These are phyloP conservation scores for Philopedon plagiatum DNA, from an alignment of 2,888 invertebrate species.

Conservation along the genomic window DNA sequence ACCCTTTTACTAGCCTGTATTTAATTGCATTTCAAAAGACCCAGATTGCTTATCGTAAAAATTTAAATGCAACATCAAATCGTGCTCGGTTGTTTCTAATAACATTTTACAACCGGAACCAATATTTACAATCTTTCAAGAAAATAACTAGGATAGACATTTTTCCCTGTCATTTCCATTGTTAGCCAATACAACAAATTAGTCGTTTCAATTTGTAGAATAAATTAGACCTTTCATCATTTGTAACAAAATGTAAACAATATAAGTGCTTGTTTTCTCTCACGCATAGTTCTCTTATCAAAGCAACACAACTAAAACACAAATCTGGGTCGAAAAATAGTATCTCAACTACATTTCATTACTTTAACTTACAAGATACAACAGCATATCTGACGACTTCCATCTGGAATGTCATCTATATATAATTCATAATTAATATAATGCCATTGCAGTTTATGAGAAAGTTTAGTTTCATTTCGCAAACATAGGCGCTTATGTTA, in stretches of 20 bases:
- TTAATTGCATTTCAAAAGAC: too few species aligned
- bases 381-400: conserved; percentile 37
- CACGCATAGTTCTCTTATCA: conserved; percentile 29
- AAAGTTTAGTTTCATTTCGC: conserved; percentile 32
- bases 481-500: conserved; percentile 1
- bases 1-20: too few species aligned
- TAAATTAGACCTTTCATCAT: conserved; percentile 30
- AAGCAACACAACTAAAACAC: conserved; percentile 23
- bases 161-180: conserved; percentile 6
- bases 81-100: background rate
- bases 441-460: conserved; percentile 25
- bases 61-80: background rate
- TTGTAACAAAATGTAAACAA: conserved; percentile 31
- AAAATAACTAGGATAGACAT: conserved; percentile 8
- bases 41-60: background rate
- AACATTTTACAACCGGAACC: conserved; percentile 7
- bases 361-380: conserved; percentile 24
- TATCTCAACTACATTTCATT: conserved; percentile 42
- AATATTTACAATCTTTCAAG: background rate
- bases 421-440: conserved; percentile 46
- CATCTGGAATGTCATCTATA: conserved; percentile 45
- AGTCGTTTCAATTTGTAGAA: conserved; percentile 14
- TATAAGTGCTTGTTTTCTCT: conserved; percentile 30
- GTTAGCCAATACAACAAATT: conserved; percentile 28
- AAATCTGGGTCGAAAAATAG: conserved; percentile 37